These are phyloP conservation scores for Graphium colonna DNA, from an alignment of 2,888 invertebrate species.

Conservation along the genomic window DNA sequence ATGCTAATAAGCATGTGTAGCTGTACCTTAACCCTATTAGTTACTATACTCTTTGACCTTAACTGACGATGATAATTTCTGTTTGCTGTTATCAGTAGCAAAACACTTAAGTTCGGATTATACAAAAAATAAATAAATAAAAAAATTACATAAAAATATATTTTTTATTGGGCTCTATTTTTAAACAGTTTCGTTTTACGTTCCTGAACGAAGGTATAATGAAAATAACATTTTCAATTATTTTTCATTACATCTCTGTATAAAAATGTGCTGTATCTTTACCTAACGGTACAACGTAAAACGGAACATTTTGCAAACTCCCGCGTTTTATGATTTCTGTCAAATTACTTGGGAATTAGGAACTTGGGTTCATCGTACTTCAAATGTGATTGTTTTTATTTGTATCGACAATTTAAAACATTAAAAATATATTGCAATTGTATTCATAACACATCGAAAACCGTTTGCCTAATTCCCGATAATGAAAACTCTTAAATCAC, in stretches of 20 bases:
- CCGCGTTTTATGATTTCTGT: constrained; percentile 58
- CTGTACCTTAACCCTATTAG: too few species aligned
- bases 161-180: too few species aligned
- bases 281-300: neutral
- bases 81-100: too few species aligned
- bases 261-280: too few species aligned
- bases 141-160: too few species aligned
- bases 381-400: constrained; percentile 35
- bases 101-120: too few species aligned
- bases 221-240: too few species aligned
- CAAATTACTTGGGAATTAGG: constrained; percentile 33
- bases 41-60: neutral
- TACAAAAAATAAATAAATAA: too few species aligned
- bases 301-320: constrained; percentile 38
- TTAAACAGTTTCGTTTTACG: too few species aligned
- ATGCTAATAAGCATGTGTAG: too few species aligned
- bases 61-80: neutral
- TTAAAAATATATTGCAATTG: neutral
- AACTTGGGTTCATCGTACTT: constrained; percentile 12
- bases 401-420: constrained; percentile 21
- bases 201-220: too few species aligned
- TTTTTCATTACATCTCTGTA: too few species aligned
- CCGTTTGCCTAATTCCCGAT: constrained; percentile 26
- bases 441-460: neutral
- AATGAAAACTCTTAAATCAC: constrained; percentile 66